Base-by-base conservation (phyloP, 2,113 vertebrate genomes). In the Suncus etruscus region DNA sequence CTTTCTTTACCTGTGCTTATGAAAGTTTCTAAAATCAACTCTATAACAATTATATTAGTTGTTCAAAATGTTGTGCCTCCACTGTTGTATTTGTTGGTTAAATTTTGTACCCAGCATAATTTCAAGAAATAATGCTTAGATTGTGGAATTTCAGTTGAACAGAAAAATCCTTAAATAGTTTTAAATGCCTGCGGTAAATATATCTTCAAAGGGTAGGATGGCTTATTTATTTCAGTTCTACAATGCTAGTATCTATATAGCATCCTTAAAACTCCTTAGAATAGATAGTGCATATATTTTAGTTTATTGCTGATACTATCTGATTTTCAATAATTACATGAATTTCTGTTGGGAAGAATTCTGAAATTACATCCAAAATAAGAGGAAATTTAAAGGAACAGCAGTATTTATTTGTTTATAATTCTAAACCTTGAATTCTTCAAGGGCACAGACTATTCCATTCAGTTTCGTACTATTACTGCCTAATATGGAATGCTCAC, bases 11-110 rank as follows among this genome's bases (percentile, higher is more conserved):
- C 27, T 85, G 5, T 51, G 85, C 50, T 85, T 88, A 39, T 54
- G 70, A 79, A 61, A 72, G n/a, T 22, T 73, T 91, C 58, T 65
- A 70, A 79, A 74, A 48, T 12, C 68, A n/a, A 45, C 77, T 65
- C 47, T 63, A 32, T 88, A 69, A 54, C 83, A 63, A 94, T 50
- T 90, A 11, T 90, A 25, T 86, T 79, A 87, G 75, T 90, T 95
- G 25, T 70, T 89, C 78, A 94, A 89, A 93, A 76, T 78, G 10
- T 45, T 95, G 48, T 76, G 18, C 29, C 25, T 92, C 24, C 58
- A 1, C 75, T 25, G 24, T 74, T 25, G 50, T 70, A 70, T 39
- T 85, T 73, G 65, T 15, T 86, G 22, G 79, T 90, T 89, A 95
- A 69, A 58, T 90, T 86, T 87, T 27, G 66, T 25, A 84, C 27